A percentile compares a stretch with the other conserved stretches of the same genome.
These are phyloP conservation scores for Vimba vimba DNA, from an alignment of 2,113 vertebrate genomes.

Conservation along the genomic window DNA sequence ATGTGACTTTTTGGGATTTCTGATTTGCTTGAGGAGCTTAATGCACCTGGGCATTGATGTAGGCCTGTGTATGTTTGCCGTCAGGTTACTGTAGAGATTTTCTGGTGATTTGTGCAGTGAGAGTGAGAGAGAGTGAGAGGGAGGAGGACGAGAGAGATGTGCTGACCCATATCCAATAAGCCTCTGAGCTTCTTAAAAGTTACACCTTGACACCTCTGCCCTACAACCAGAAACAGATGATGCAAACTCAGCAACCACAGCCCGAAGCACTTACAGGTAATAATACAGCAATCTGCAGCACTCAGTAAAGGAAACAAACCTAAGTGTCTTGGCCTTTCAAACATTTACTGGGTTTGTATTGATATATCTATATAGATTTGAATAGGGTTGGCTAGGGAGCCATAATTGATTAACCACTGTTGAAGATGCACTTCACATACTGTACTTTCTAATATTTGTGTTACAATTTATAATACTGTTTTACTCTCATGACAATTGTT, in stretches of 20 bases:
- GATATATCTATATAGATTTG: background rate
- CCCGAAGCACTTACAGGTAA: background rate
- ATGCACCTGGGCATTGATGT: background rate
- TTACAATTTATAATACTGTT: background rate
- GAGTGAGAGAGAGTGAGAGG: slow-evolving; percentile 22
- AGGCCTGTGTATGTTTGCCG: background rate
- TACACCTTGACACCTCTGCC: slow-evolving; percentile 72
- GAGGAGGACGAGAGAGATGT: slow-evolving; percentile 21
- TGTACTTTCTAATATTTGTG: background rate
- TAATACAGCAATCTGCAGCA: background rate
- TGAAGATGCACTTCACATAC: background rate
- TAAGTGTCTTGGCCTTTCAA: background rate
- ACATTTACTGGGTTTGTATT: background rate
- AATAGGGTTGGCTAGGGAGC: background rate
- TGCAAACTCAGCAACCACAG: slow-evolving; percentile 62
- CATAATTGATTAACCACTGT: background rate
- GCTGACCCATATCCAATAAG: slow-evolving; percentile 82
- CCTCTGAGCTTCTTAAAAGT: slow-evolving; percentile 83
- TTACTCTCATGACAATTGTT: background rate
- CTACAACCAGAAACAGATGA: slow-evolving; percentile 69
- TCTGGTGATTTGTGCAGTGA: background rate
- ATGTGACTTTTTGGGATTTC: background rate
- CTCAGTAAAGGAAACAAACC: background rate
- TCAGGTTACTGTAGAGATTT: background rate
- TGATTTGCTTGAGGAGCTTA: slow-evolving; percentile 11